A percentile compares a stretch with the other conserved stretches of the same genome.
Evolutionary conservation across 2,797 vertebrate genomes (phyloP).

Genomic region (Schizopygopsis malacanthus): DNA sequence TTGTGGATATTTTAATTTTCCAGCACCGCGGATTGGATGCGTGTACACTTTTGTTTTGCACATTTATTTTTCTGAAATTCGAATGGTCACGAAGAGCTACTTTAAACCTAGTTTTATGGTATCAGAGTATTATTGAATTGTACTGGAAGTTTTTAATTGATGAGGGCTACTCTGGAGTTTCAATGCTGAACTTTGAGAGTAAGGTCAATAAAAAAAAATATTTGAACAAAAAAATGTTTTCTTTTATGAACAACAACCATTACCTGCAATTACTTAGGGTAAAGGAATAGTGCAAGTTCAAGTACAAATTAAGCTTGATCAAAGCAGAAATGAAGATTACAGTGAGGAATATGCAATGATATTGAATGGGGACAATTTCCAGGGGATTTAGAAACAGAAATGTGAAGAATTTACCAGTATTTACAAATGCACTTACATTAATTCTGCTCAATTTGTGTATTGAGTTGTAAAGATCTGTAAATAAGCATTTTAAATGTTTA

Average conservation of each 20-base stretch:
- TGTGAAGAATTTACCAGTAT: neutral
- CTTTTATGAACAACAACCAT: neutral
- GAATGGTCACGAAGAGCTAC: neutral
- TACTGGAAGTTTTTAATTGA: conserved; percentile 35
- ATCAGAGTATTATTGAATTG: conserved; percentile 30
- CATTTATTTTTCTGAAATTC: conserved; percentile 20
- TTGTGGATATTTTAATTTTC: conserved; percentile 36
- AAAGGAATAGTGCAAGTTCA: neutral
- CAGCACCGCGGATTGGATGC: conserved; percentile 7
- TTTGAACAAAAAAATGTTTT: neutral
- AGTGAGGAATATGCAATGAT: neutral
- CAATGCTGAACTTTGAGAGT: conserved; percentile 1
- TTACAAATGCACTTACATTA: neutral
- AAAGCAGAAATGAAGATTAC: neutral
- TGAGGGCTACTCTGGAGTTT: conserved; percentile 7
- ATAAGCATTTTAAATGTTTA: neutral
- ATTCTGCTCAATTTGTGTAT: neutral
- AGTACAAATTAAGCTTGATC: neutral
- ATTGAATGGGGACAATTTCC: neutral
- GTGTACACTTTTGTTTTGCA: conserved; percentile 43
- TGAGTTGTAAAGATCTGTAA: neutral
- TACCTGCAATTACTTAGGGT: neutral
- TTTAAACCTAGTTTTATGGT: conserved; percentile 12
- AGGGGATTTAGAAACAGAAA: neutral
- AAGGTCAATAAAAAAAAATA: conserved; percentile 24